Evolutionary conservation across 1,140 invertebrate species (phyloP).

Genomic region (Patella vulgata): DNA sequence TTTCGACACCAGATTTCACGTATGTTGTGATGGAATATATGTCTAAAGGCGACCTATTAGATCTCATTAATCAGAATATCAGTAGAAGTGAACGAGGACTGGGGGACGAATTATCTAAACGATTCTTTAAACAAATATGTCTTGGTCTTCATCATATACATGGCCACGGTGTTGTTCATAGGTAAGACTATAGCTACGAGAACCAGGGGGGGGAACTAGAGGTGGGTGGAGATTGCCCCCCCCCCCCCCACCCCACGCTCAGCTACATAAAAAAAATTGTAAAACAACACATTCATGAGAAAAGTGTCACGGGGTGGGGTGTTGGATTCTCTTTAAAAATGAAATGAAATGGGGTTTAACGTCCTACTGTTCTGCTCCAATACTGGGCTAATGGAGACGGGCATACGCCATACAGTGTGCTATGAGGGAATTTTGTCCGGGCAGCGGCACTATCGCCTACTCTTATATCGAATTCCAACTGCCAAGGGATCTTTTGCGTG

Average conservation of each 20-base stretch:
- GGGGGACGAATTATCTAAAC: slow-evolving; percentile 27
- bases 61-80: slow-evolving; percentile 42
- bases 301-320: too few species aligned
- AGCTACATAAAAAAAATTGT: too few species aligned
- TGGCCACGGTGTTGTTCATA: slow-evolving; percentile 37
- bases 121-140: slow-evolving; percentile 41
- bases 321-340: too few species aligned
- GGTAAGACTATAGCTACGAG: slow-evolving; percentile 21
- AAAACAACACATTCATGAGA: too few species aligned
- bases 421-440: too few species aligned
- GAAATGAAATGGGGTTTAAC: too few species aligned
- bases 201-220: background rate
- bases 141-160: slow-evolving; percentile 42
- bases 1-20: slow-evolving; percentile 30
- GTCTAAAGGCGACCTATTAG: slow-evolving; percentile 37
- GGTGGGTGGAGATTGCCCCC: background rate
- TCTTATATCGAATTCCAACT: too few species aligned
- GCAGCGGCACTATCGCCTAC: too few species aligned
- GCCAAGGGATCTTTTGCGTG: too few species aligned
- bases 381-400: too few species aligned
- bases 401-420: too few species aligned
- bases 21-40: slow-evolving; percentile 49
- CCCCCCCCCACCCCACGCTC: background rate
- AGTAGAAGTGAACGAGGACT: slow-evolving; percentile 35
- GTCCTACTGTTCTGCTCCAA: too few species aligned